Evolutionary conservation across 1,140 invertebrate species (phyloP).

Genomic region (Ceratina japonica): DNA sequence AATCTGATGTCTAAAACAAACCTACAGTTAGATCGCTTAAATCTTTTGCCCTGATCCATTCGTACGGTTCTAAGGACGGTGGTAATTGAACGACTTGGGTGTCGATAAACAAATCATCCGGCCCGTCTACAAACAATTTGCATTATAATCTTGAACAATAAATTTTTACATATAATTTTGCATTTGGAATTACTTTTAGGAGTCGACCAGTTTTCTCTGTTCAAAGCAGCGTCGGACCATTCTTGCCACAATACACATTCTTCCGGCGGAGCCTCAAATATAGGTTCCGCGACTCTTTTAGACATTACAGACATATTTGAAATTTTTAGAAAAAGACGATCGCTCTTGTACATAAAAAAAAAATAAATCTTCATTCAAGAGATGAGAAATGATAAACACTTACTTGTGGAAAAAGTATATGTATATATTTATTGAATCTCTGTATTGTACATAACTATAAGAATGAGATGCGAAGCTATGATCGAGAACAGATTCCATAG

Average conservation of each 20-base stretch:
- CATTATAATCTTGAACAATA: background rate
- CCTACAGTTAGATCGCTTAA: slow-evolving; percentile 44
- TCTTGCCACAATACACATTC: slow-evolving; percentile 49
- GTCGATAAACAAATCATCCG: slow-evolving; percentile 50
- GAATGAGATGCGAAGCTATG: slow-evolving; percentile 54
- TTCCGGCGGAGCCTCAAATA: background rate
- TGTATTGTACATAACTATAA: slow-evolving; percentile 60
- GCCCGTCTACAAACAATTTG: slow-evolving; percentile 18
- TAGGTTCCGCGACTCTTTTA: slow-evolving; percentile 24
- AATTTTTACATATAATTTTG: background rate
- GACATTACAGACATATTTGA: slow-evolving; percentile 56
- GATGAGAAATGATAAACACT: background rate
- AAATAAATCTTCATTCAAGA: background rate
- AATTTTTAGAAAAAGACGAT: slow-evolving; percentile 2
- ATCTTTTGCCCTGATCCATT: slow-evolving; percentile 59
- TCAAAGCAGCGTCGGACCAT: slow-evolving; percentile 60
- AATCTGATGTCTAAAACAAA: background rate
- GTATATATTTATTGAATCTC: slow-evolving; percentile 59
- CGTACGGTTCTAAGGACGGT: slow-evolving; percentile 40
- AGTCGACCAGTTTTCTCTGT: slow-evolving; percentile 59
- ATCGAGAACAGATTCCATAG: slow-evolving; percentile 30
- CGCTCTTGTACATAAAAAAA: background rate
- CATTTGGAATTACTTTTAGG: slow-evolving; percentile 57
- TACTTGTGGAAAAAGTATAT: slow-evolving; percentile 59
- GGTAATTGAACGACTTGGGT: slow-evolving; percentile 52